Evolutionary conservation across 2,888 invertebrate species (phyloP), one percentile per base, ranked within the genome.

Genomic region (Galeopsomyia nigrocyanea): DNA sequence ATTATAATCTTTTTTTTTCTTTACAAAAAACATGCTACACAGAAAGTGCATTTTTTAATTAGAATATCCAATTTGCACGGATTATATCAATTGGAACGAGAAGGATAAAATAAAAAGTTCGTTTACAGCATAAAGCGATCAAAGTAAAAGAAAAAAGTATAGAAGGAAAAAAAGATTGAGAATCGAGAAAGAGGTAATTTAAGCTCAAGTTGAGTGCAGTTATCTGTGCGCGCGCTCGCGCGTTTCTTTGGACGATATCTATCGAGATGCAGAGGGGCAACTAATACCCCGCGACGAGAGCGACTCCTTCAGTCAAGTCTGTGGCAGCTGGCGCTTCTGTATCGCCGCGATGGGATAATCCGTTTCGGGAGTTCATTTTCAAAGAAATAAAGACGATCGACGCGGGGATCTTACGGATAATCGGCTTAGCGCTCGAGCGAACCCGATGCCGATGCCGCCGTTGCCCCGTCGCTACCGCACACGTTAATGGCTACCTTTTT

Each of bases 181-280:
- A 21, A 57, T 17, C 9, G 51, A 55, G 53, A 47, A 57, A 62
- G 71, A 80, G 78, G 78, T 82, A 82, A 82, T 82, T 82, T 80
- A 80, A 81, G 79, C 79, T 77, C 68, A 68, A 17, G 57, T n/a
- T 2, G 65, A 57, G 62, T 71, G 62, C 76, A 70, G n/a, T n/a
- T n/a, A n/a, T 50, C 46, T 51, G 10, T 31, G 3, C 19, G 39
- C 14, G 39, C 21, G 57, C 72, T n/a, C 76, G 77, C 26, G 26
- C 26, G 72, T 60, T 79, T 76, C 76, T 72, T 73, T 69, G 55
- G 55, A 31, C 74, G 76, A 81, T 39, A 39, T 79, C 78, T 78
- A 81, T 79, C 76, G 39, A 13, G n/a, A n/a, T n/a, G n/a, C n/a
- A n/a, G n/a, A n/a, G n/a, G 78, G 76, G 26, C 79, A 78, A 77